phyloP scores from a whole-genome alignment of 2,797 vertebrate species.

The Lindbergichthys nudifrons region DNA sequence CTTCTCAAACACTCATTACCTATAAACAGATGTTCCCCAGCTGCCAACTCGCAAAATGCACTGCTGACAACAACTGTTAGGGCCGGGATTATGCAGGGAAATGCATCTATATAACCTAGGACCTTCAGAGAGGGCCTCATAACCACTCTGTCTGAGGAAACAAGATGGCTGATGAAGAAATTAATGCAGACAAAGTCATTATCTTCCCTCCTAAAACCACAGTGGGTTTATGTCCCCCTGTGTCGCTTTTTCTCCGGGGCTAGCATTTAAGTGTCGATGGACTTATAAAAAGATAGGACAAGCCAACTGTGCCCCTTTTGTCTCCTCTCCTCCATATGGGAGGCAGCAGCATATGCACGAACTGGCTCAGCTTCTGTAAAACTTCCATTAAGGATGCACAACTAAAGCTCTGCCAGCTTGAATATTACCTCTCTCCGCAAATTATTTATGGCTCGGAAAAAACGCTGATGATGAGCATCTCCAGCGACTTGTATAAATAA shows the following conservation, averaged over 20 bases:
- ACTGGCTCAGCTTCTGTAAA: constrained; percentile 89
- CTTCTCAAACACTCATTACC: constrained; percentile 81
- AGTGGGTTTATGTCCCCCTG: constrained; percentile 87
- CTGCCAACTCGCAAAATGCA: constrained; percentile 79
- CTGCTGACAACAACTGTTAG: constrained; percentile 81
- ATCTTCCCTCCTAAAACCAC: constrained; percentile 85
- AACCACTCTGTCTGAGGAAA: constrained; percentile 86
- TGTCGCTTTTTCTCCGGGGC: constrained; percentile 84
- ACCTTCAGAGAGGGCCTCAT: constrained; percentile 82
- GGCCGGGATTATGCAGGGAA: constrained; percentile 76
- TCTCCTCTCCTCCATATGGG: constrained; percentile 84
- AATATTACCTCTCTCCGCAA: constrained; percentile 89
- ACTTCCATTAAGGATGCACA: constrained; percentile 91
- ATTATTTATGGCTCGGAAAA: constrained; percentile 89
- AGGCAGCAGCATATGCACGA: constrained; percentile 85
- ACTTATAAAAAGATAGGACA: constrained; percentile 85
- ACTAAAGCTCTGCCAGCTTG: constrained; percentile 90
- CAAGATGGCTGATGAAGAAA: constrained; percentile 88
- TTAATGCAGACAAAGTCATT: constrained; percentile 87
- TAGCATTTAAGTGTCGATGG: constrained; percentile 85
- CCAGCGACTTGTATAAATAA: constrained; percentile 81
- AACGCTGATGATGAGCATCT: constrained; percentile 84
- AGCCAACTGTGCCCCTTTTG: constrained; percentile 86
- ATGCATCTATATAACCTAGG: constrained; percentile 77
- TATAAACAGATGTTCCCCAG: constrained; percentile 87